phyloP scores from a whole-genome alignment of 92 coral and sea anemone species.

The Heliopora coerulea region DNA sequence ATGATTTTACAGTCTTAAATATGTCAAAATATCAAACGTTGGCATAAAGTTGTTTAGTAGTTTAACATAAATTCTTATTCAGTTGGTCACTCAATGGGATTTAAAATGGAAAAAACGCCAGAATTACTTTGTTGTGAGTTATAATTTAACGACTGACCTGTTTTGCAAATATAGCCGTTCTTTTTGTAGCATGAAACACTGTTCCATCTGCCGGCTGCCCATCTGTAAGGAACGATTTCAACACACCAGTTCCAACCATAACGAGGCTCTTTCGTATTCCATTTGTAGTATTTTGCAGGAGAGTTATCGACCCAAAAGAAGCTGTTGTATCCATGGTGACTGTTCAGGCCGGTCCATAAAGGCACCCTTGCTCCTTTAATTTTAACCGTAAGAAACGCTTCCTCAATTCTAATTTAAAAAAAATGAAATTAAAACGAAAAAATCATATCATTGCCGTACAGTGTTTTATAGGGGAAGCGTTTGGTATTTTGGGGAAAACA shows the following conservation, averaged over 20 bases:
- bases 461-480: too few relatives aligned
- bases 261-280: slow-evolving; percentile 71
- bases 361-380: slow-evolving; percentile 17
- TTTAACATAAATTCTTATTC: too few relatives aligned
- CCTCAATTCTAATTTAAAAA: slow-evolving; percentile 7
- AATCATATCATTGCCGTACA: too few relatives aligned
- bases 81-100: too few relatives aligned
- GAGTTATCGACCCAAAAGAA: slow-evolving; percentile 73
- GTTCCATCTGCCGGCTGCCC: slow-evolving; percentile 75
- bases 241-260: slow-evolving; percentile 56
- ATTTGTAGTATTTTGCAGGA: slow-evolving; percentile 64
- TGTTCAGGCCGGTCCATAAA: slow-evolving; percentile 88
- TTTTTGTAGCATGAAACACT: slow-evolving; percentile 48
- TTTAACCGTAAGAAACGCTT: slow-evolving; percentile 19
- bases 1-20: too few relatives aligned
- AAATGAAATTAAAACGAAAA: too few relatives aligned
- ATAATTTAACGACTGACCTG: slow-evolving; percentile 66
- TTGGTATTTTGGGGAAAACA: too few relatives aligned
- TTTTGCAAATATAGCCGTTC: slow-evolving; percentile 75
- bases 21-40: too few relatives aligned
- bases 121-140: too few relatives aligned
- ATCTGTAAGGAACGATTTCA: slow-evolving; percentile 53
- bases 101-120: too few relatives aligned
- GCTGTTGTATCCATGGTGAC: slow-evolving; percentile 49
- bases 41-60: too few relatives aligned